Percentiles rank a stretch among this genome's conserved stretches.
These are phyloP conservation scores for Noctua janthina DNA, from an alignment of 2,888 invertebrate species.

Conservation along the genomic window DNA sequence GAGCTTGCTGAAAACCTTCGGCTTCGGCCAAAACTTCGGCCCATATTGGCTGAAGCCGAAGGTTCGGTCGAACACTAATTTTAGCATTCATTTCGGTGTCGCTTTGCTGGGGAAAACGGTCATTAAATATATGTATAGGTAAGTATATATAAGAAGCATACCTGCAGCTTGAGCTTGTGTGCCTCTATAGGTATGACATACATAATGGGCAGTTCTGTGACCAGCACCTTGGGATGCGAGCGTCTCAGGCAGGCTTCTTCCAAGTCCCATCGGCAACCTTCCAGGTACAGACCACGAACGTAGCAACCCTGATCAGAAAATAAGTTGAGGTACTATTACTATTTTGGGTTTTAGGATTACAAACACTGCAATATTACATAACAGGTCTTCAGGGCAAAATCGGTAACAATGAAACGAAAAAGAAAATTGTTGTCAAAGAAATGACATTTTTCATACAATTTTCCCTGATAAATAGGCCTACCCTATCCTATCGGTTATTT, in stretches of 20 bases:
- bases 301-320: conserved; percentile 92
- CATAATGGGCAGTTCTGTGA: conserved; percentile 96
- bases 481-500: no score
- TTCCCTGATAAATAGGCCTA: no score
- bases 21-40: neutral
- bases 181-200: conserved; percentile 96
- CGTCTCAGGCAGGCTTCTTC: conserved; percentile 92
- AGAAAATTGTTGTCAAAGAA: no score
- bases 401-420: no score
- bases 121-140: neutral
- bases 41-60: no score
- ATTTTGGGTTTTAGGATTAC: neutral
- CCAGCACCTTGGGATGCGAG: conserved; percentile 95
- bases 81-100: neutral
- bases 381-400: no score
- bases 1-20: no score
- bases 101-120: neutral
- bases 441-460: no score
- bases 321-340: neutral
- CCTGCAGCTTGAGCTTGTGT: conserved; percentile 95
- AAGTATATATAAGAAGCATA: conserved; percentile 71
- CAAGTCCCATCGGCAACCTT: conserved; percentile 96
- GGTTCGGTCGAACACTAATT: no score
- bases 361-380: neutral
- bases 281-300: conserved; percentile 95